These are phyloP conservation scores for Ectemnius continuus DNA, from an alignment of 2,888 invertebrate species.

Conservation along the genomic window DNA sequence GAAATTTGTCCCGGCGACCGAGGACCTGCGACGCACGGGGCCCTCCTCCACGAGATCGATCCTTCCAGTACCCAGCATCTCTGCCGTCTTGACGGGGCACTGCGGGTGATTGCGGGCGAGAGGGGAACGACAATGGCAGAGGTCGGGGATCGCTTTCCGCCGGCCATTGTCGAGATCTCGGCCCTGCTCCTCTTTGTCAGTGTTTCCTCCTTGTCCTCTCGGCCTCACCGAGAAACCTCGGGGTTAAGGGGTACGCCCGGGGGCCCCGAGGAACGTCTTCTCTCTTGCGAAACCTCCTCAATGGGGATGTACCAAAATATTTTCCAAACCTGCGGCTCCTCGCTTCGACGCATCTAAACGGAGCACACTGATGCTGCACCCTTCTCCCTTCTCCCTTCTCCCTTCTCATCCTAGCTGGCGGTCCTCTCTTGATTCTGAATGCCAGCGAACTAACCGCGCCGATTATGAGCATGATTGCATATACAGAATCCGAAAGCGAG, in stretches of 20 bases:
- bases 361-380: neutral
- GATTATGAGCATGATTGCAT: constrained; percentile 19
- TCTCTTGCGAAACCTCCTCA: constrained; percentile 45
- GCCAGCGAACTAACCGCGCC: neutral
- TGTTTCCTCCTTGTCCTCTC: neutral
- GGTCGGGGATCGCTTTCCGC: constrained; percentile 44
- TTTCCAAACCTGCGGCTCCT: constrained; percentile 33
- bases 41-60: neutral
- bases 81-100: constrained; percentile 13
- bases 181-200: constrained; percentile 35
- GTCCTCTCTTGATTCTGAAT: neutral
- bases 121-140: constrained; percentile 35
- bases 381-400: neutral
- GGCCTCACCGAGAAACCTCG: constrained; percentile 6
- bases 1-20: constrained; percentile 68
- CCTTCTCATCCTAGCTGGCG: neutral
- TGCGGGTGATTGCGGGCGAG: neutral
- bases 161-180: constrained; percentile 42
- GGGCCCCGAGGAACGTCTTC: neutral
- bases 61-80: neutral
- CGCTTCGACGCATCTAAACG: constrained; percentile 4
- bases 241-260: constrained; percentile 9
- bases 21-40: neutral
- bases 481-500: constrained; percentile 30
- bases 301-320: constrained; percentile 50